These are phyloP conservation scores for Coptodon bakossiorum DNA, from an alignment of 2,113 vertebrate genomes.

Conservation along the genomic window DNA sequence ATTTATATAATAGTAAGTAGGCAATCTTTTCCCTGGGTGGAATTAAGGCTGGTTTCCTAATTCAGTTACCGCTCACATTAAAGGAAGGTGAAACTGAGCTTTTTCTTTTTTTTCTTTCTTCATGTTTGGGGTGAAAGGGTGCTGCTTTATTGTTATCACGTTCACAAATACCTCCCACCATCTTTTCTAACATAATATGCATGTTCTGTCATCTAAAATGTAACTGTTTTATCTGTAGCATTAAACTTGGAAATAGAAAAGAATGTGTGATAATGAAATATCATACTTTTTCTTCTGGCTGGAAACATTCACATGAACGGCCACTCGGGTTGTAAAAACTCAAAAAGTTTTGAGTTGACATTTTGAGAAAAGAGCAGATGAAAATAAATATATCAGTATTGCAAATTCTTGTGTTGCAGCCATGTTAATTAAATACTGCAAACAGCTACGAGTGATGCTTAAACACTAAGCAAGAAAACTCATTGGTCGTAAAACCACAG, in stretches of 20 bases:
- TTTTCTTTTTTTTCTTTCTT: background rate
- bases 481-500: background rate
- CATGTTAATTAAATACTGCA: background rate
- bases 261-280: background rate
- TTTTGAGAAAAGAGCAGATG: background rate
- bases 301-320: background rate
- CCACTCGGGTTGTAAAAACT: background rate
- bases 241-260: background rate
- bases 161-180: background rate
- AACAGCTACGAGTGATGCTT: background rate
- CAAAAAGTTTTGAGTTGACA: accelerated
- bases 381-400: background rate
- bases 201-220: accelerated
- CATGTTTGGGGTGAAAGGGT: accelerated
- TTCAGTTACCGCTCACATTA: background rate
- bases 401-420: background rate
- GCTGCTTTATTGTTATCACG: background rate
- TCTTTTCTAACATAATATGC: background rate
- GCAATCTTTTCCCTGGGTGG: background rate
- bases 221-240: background rate
- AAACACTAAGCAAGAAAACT: background rate
- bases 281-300: background rate
- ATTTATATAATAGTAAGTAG: background rate
- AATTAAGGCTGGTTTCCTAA: background rate
- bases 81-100: background rate